phyloP scores from a whole-genome alignment of 2,888 invertebrate species.

The Halictus ligatus region DNA sequence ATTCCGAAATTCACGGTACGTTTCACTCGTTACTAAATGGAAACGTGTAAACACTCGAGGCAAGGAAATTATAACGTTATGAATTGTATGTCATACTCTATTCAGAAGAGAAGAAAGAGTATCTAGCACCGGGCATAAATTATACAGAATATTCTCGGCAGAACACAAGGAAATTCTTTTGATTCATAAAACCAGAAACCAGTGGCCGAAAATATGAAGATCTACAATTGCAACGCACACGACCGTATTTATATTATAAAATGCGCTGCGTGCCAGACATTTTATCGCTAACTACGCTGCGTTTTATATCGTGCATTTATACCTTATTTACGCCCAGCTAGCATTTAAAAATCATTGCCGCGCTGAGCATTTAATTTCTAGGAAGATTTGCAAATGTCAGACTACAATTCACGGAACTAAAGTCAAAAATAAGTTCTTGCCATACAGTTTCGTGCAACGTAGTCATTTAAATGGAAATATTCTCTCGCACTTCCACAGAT shows the following conservation, averaged over 20 bases:
- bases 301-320: not conserved
- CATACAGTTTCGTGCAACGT: no score
- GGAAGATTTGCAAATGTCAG: not conserved
- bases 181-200: not conserved
- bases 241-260: not conserved
- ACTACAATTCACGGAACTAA: not conserved
- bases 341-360: not conserved
- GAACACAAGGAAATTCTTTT: not conserved
- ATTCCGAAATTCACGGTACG: slow-evolving; percentile 49
- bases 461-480: not conserved
- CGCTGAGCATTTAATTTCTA: not conserved
- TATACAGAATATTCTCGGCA: not conserved
- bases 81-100: slow-evolving; percentile 29
- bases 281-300: not conserved
- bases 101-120: slow-evolving; percentile 3
- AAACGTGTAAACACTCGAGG: slow-evolving; percentile 28
- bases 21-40: slow-evolving; percentile 37
- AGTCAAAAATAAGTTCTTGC: no score
- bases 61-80: slow-evolving; percentile 40
- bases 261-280: not conserved
- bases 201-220: not conserved
- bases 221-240: not conserved
- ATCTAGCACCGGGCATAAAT: slow-evolving; percentile 1
- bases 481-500: not conserved
- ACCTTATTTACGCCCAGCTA: not conserved